Evolutionary conservation across 2,797 vertebrate species (phyloP).

Genomic region (Helarctos malayanus): DNA sequence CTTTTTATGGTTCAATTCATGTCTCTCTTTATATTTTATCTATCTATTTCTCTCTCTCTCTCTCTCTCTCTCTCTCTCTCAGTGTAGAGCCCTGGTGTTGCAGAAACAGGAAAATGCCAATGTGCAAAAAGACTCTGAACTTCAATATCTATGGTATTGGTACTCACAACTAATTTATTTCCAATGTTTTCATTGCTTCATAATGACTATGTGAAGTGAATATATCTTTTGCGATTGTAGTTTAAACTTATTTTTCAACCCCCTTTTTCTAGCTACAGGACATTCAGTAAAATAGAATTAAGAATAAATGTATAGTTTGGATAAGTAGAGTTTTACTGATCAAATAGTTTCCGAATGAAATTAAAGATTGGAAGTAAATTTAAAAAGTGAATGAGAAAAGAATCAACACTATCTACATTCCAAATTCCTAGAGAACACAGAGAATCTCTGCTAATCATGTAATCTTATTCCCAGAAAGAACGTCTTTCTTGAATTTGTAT

Average conservation of each 20-base stretch:
- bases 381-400: neutral
- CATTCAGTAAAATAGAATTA: constrained; percentile 13
- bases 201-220: neutral
- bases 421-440: constrained; percentile 33
- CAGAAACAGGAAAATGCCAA: neutral
- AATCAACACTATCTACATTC: constrained; percentile 15
- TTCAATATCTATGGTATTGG: neutral
- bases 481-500: neutral
- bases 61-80: neutral
- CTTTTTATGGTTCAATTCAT: neutral
- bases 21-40: neutral
- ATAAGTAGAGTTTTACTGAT: constrained; percentile 11
- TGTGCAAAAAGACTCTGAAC: neutral
- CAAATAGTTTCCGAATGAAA: neutral
- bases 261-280: neutral
- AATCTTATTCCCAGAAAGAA: constrained; percentile 30
- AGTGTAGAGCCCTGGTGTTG: neutral
- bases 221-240: neutral
- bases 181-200: neutral
- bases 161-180: neutral
- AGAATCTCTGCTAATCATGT: neutral
- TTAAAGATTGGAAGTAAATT: constrained; percentile 19
- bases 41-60: neutral
- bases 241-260: constrained; percentile 16
- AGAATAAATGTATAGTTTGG: constrained; percentile 27